Evolutionary conservation across 2,888 invertebrate species (phyloP), one percentile per base, ranked within the genome.

Genomic region (Lepeophtheirus nordmannii): DNA sequence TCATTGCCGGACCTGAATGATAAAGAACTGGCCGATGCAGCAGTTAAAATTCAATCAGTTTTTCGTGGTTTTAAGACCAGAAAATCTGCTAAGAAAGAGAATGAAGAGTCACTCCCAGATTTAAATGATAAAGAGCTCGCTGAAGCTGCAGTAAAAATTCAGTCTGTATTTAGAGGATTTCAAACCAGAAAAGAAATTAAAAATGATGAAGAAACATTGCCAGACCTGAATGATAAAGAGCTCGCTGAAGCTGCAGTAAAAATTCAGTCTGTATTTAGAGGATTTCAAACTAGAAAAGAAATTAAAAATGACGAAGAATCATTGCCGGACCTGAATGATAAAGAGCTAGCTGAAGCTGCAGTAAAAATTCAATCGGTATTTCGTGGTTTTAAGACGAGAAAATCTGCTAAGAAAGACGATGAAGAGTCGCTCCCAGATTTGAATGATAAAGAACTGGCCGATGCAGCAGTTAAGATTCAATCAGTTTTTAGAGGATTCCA

Each of bases 111-210:
- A 1, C 11, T 62, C 9, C 62, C 62, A 12, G 62, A 62, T 41
- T 2, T 62, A 39, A 65, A n/a, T n/a, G 22, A 30, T 20, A 38
- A 59, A n/a, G 37, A 65, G n/a, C 38, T 65, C 9, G 58, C 39
- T n/a, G 58, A 58, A 12, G 65, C 65, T 58, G 58, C 58, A 17
- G 39, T 58, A n/a, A 65, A 65, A 39, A 65, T 65, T 58, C 65
- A 65, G 38, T 58, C 58, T 7, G 57, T 57, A 20, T 65, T 58
- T 58, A 22, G 57, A 14, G 65, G 65, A 17, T 65, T 65, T 58
- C 65, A 65, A 58, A 53, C 58, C 8, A 58, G 65, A 58, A 65
- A 58, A 58, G 23, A 58, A 39, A n/a, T 58, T 3, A 11, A 38
- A 10, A n/a, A 53, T 11, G n/a, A 46, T 39, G 53, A 65, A 37